Percentiles rank a stretch among this genome's conserved stretches.
These are phyloP conservation scores for Lepidonotus clava DNA, from an alignment of 2,888 invertebrate species.

Conservation along the genomic window DNA sequence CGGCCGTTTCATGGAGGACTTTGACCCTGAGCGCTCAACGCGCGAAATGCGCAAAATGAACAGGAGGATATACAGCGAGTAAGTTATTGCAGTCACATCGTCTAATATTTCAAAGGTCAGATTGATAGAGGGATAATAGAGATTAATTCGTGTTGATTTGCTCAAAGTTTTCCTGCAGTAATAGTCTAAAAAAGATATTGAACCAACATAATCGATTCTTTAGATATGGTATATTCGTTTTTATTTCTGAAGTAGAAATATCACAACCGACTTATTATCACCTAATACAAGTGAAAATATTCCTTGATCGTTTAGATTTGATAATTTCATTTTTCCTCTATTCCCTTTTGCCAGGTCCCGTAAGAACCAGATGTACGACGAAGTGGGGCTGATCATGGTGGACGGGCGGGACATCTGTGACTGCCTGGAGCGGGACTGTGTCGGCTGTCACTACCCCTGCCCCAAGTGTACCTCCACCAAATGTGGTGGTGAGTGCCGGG, in stretches of 20 bases:
- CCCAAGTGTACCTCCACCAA: conserved; percentile 80
- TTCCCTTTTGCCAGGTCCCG: conserved; percentile 71
- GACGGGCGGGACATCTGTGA: conserved; percentile 89
- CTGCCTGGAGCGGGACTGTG: conserved; percentile 88
- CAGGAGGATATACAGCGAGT: conserved; percentile 84
- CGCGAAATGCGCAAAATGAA: conserved; percentile 89
- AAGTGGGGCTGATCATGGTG: conserved; percentile 71
- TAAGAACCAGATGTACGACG: conserved; percentile 77
- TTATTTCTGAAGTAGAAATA: too few relatives aligned
- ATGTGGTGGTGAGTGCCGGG: conserved; percentile 79
- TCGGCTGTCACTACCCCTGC: conserved; percentile 89
- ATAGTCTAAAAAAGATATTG: too few relatives aligned
- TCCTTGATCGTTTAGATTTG: too few relatives aligned
- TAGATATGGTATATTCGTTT: too few relatives aligned
- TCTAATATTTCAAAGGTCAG: neutral
- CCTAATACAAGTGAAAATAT: too few relatives aligned
- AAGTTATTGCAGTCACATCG: conserved; percentile 65
- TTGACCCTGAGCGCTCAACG: conserved; percentile 89
- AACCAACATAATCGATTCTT: too few relatives aligned
- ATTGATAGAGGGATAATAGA: too few relatives aligned
- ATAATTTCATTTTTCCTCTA: too few relatives aligned
- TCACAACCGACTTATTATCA: too few relatives aligned
- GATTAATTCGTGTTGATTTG: too few relatives aligned
- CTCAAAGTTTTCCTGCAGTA: too few relatives aligned
- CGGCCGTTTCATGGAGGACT: conserved; percentile 78